These are phyloP conservation scores for Tiphia femorata DNA, from an alignment of 2,888 invertebrate species.

Conservation along the genomic window DNA sequence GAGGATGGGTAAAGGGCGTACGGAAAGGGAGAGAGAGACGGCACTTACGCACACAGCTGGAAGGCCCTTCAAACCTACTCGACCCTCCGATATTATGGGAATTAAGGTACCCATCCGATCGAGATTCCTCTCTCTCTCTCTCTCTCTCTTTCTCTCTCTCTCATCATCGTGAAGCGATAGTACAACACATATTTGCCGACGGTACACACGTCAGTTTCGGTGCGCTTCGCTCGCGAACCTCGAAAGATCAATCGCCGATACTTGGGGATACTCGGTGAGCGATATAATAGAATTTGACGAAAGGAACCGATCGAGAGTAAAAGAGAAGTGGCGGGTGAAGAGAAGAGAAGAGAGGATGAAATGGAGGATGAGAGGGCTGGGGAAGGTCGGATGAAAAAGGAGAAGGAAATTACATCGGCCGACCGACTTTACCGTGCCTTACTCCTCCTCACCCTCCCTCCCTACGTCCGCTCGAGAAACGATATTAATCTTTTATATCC, in stretches of 20 bases:
- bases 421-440: not conserved
- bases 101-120: not conserved
- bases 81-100: too few species aligned
- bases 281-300: slow-evolving; percentile 20
- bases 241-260: slow-evolving; percentile 1
- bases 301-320: not conserved
- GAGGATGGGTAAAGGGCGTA: too few species aligned
- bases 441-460: not conserved
- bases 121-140: slow-evolving; percentile 1
- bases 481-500: not conserved
- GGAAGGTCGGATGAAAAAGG: not conserved
- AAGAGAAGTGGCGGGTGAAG: not conserved
- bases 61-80: too few species aligned
- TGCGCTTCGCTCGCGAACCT: too few species aligned
- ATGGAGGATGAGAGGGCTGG: not conserved
- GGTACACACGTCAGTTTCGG: slow-evolving; percentile 12
- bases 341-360: not conserved
- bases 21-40: too few species aligned
- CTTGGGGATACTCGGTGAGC: slow-evolving; percentile 1
- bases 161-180: not conserved
- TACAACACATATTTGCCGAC: too few species aligned
- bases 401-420: not conserved
- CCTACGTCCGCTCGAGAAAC: not conserved
- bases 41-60: too few species aligned
- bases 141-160: not conserved